Conservation (phyloP, 2,113 vertebrate genomes). For the Cebus imitator region DNA sequence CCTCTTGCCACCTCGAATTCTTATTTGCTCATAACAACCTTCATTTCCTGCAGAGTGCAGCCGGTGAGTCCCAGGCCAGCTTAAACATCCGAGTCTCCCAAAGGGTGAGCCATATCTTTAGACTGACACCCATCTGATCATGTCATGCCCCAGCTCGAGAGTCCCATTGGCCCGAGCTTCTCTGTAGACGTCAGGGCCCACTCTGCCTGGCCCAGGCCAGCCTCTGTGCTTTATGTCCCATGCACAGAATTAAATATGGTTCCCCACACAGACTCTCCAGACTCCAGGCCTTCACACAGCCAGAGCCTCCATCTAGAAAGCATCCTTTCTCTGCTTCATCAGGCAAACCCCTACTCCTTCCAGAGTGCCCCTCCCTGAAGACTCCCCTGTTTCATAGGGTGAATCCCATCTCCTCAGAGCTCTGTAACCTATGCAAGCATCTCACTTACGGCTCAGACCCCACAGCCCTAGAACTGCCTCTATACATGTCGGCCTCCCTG, state of each 20-base stretch:
- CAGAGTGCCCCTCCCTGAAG: not conserved
- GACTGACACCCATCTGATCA: not conserved
- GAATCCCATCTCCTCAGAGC: not conserved
- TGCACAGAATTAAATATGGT: rapidly evolving
- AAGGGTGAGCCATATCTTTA: not conserved
- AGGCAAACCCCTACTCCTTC: not conserved
- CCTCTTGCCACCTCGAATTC: not conserved
- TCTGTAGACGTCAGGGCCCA: too few species aligned
- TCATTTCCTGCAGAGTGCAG: not conserved
- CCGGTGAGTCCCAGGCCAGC: not conserved
- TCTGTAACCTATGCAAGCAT: not conserved
- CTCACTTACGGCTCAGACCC: not conserved
- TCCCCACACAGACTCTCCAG: not conserved
- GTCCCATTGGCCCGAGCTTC: not conserved
- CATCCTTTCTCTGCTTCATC: not conserved
- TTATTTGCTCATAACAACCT: not conserved
- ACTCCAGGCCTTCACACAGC: not conserved
- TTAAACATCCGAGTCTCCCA: not conserved
- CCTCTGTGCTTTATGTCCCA: not conserved
- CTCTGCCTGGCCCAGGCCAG: too few species aligned
- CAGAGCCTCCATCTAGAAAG: not conserved
- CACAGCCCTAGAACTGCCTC: not conserved
- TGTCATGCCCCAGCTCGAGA: rapidly evolving
- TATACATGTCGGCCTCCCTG: not conserved
- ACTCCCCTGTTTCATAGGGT: too few species aligned